phyloP scores from a whole-genome alignment of 2,888 invertebrate species.

The Marasmarcha lunaedactyla region DNA sequence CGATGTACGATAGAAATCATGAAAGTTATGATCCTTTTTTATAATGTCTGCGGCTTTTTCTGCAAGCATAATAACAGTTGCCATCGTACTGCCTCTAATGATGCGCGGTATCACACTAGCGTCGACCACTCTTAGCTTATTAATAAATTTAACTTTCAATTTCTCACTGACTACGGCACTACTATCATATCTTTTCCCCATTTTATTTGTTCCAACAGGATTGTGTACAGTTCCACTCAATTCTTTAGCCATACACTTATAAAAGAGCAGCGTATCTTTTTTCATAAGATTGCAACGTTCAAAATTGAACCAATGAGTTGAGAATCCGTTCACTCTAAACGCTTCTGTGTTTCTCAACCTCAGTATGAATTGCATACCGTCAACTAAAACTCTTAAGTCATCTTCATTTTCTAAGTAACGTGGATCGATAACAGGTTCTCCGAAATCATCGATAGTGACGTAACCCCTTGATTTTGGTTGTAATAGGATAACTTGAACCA shows the following conservation, averaged over 20 bases:
- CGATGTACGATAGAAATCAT: too few species aligned
- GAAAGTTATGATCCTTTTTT: neutral
- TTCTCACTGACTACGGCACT: conserved; percentile 9
- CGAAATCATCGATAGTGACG: conserved; percentile 45
- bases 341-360: conserved; percentile 27
- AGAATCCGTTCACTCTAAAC: conserved; percentile 25
- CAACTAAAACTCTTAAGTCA: conserved; percentile 33
- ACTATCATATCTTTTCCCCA: conserved; percentile 42
- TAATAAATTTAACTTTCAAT: conserved; percentile 30
- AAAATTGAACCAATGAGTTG: conserved; percentile 24
- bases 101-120: conserved; percentile 40
- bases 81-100: conserved; percentile 56
- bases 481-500: conserved; percentile 15
- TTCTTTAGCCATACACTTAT: conserved; percentile 34
- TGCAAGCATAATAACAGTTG: conserved; percentile 36
- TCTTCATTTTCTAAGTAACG: conserved; percentile 59
- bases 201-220: conserved; percentile 67
- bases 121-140: conserved; percentile 44
- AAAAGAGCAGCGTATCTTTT: conserved; percentile 26
- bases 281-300: conserved; percentile 26
- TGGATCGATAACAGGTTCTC: conserved; percentile 55
- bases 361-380: conserved; percentile 24
- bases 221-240: conserved; percentile 48
- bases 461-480: conserved; percentile 37
- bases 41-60: conserved; percentile 11